These are phyloP conservation scores for Cygnus atratus DNA, from an alignment of 2,113 vertebrate genomes.

Conservation along the genomic window DNA sequence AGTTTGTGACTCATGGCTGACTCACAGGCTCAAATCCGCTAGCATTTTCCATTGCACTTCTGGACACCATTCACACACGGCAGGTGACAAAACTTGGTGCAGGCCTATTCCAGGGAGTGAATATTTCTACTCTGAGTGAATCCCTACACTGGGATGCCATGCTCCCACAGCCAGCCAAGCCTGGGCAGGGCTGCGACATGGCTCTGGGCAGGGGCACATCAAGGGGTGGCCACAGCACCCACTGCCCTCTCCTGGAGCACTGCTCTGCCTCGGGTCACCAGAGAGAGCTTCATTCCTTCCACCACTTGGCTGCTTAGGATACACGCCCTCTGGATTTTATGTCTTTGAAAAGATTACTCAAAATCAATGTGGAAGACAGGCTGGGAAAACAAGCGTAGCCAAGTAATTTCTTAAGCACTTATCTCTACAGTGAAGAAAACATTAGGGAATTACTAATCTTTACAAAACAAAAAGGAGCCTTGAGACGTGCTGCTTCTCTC, in stretches of 20 bases:
- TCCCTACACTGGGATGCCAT: not conserved
- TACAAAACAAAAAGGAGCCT: slow-evolving; percentile 33
- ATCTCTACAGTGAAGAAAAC: slow-evolving; percentile 24
- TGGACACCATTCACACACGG: not conserved
- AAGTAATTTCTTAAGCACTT: slow-evolving; percentile 61
- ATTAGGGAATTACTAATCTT: slow-evolving; percentile 53
- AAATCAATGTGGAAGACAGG: slow-evolving; percentile 47
- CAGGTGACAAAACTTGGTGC: not conserved
- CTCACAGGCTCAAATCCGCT: not conserved
- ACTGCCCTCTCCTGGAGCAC: not conserved
- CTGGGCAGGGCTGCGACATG: not conserved
- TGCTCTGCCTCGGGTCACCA: not conserved
- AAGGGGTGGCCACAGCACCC: accelerated
- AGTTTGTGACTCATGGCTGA: not conserved
- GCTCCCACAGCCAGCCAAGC: not conserved
- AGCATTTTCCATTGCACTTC: not conserved
- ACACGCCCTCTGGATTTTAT: slow-evolving; percentile 30
- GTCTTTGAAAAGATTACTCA: slow-evolving; percentile 59
- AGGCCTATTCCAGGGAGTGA: not conserved
- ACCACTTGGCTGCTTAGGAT: not conserved
- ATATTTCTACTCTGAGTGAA: not conserved
- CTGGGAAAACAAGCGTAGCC: slow-evolving; percentile 43
- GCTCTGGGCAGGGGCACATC: accelerated
- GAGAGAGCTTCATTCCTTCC: not conserved
- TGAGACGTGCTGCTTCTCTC: not conserved